These are phyloP conservation scores for Macquaria australasica DNA, from an alignment of 2,113 vertebrate genomes.

Conservation along the genomic window DNA sequence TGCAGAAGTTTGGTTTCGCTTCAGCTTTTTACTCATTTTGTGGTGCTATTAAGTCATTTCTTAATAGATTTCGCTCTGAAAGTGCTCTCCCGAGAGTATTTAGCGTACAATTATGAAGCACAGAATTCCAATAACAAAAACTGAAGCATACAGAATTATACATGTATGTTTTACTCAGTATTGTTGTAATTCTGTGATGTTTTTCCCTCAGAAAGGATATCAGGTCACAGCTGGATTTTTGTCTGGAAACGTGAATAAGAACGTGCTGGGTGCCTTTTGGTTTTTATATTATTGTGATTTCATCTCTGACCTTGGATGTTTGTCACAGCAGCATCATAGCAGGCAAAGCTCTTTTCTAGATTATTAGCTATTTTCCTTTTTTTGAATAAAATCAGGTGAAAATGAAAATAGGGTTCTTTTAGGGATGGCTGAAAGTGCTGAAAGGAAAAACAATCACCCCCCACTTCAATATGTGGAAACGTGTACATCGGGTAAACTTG, in stretches of 20 bases:
- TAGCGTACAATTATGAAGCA: conserved; percentile 1
- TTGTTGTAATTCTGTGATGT: neutral
- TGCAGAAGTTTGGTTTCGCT: neutral
- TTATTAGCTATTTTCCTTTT: conserved; percentile 23
- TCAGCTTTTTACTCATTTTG: conserved; percentile 17
- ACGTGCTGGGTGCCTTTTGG: neutral
- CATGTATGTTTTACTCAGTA: neutral
- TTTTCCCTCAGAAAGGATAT: neutral
- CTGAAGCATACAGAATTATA: neutral
- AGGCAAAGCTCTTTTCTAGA: neutral
- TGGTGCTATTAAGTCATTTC: neutral
- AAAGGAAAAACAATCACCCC: conserved; percentile 4
- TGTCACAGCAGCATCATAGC: conserved; percentile 11
- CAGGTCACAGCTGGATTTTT: neutral
- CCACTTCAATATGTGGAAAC: neutral
- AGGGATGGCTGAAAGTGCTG: neutral
- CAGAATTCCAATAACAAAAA: neutral
- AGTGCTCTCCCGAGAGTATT: neutral
- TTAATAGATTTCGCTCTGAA: conserved; percentile 7
- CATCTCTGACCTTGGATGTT: conserved; percentile 30
- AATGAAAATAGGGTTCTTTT: conserved; percentile 6
- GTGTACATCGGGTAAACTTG: conserved; percentile 12
- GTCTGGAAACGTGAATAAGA: neutral
- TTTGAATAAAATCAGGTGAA: conserved; percentile 18
- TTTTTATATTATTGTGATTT: conserved; percentile 27